These are phyloP conservation scores for Dasyprocta punctata DNA, from an alignment of 2,113 vertebrate genomes.

Conservation along the genomic window DNA sequence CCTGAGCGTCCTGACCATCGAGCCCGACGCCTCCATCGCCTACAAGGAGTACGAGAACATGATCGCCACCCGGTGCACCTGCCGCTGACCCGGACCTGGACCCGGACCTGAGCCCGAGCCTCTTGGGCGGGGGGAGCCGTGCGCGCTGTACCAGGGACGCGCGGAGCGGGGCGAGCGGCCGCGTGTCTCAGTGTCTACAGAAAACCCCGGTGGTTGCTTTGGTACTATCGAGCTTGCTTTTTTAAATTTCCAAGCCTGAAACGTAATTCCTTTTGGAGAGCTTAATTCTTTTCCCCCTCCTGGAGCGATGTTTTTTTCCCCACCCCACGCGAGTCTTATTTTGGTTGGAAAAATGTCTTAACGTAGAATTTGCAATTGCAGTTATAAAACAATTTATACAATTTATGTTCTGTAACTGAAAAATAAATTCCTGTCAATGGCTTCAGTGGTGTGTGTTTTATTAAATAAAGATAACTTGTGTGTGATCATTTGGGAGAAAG, in stretches of 20 bases:
- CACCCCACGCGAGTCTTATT: neutral
- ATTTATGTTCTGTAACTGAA: neutral
- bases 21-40: conserved; percentile 93
- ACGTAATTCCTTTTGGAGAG: neutral
- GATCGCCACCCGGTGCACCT: conserved; percentile 96
- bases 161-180: too few relatives aligned
- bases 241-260: neutral
- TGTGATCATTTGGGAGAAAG: neutral
- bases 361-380: neutral
- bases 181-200: too few relatives aligned
- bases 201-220: neutral
- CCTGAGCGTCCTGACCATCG: conserved; percentile 93
- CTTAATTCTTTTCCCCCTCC: neutral
- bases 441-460: neutral
- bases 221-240: neutral
- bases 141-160: too few relatives aligned
- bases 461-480: conserved; percentile 37
- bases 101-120: too few relatives aligned
- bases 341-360: conserved; percentile 15
- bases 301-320: neutral
- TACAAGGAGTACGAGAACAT: conserved; percentile 97
- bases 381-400: neutral
- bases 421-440: conserved; percentile 70
- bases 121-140: too few relatives aligned
- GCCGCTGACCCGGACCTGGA: conserved; percentile 86